phyloP scores from a whole-genome alignment of 2,113 vertebrate species.

The Nyctibius bracteatus region DNA sequence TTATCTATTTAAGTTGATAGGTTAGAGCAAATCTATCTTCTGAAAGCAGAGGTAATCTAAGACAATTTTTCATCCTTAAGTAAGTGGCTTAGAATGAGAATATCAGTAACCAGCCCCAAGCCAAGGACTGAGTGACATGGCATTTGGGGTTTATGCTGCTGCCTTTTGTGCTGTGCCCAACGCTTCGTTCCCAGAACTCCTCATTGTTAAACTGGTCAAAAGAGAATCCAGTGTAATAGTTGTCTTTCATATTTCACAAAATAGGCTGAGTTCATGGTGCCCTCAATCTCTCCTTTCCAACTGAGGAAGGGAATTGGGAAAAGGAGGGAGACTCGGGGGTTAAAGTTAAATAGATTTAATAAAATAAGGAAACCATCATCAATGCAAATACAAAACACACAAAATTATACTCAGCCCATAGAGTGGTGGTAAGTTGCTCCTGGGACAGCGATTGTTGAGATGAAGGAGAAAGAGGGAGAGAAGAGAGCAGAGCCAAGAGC shows the following conservation, averaged over 20 bases:
- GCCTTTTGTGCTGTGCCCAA: not conserved
- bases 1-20: not conserved
- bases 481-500: too few relatives aligned
- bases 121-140: accelerated
- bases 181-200: accelerated
- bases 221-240: not conserved
- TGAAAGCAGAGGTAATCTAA: not conserved
- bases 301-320: too few relatives aligned
- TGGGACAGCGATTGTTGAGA: too few relatives aligned
- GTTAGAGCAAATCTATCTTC: not conserved
- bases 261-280: not conserved
- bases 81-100: not conserved
- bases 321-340: too few relatives aligned
- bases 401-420: too few relatives aligned
- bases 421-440: too few relatives aligned
- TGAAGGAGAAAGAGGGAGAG: too few relatives aligned
- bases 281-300: too few relatives aligned
- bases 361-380: too few relatives aligned
- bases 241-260: not conserved
- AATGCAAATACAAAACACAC: too few relatives aligned
- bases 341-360: too few relatives aligned
- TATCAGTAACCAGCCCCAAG: not conserved
- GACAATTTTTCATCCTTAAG: not conserved
- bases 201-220: not conserved
- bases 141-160: accelerated